These are phyloP conservation scores for Allacma fusca DNA, from an alignment of 2,888 invertebrate genomes.

Conservation along the genomic window DNA sequence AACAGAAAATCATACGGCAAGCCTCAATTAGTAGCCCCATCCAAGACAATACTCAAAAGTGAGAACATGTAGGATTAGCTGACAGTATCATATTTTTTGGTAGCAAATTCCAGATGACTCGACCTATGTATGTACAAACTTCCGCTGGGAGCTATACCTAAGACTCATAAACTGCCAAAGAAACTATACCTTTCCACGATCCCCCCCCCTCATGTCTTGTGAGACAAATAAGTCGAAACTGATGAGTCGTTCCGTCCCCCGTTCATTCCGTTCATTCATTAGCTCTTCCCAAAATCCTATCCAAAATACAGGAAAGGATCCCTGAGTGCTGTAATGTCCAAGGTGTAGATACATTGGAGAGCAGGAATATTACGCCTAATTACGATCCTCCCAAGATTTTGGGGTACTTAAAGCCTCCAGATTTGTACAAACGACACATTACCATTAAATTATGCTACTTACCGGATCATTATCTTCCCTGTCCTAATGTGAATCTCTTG, in stretches of 20 bases:
- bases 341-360: background rate
- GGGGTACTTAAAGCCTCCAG: slow-evolving; percentile 23
- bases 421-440: slow-evolving; percentile 10
- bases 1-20: background rate
- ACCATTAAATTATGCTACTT: slow-evolving; percentile 32
- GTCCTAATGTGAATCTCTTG: slow-evolving; percentile 7
- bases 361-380: slow-evolving; percentile 29
- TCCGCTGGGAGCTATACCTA: background rate
- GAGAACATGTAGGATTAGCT: too few species aligned
- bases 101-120: background rate
- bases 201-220: background rate
- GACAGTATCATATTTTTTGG: background rate
- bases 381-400: slow-evolving; percentile 21
- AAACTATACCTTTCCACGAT: too few species aligned
- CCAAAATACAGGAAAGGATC: background rate
- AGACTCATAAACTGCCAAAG: too few species aligned
- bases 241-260: slow-evolving; percentile 3
- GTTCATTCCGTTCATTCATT: background rate
- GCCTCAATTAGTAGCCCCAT: background rate
- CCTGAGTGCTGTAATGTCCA: background rate
- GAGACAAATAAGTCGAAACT: slow-evolving; percentile 1
- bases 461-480: slow-evolving; percentile 23
- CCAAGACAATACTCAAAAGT: background rate
- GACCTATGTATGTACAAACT: background rate
- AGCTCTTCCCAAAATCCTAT: background rate